Evolutionary conservation across 2,888 invertebrate genomes (phyloP), one percentile per base, ranked within the genome.

Genomic region (Drosophila koepferae): DNA sequence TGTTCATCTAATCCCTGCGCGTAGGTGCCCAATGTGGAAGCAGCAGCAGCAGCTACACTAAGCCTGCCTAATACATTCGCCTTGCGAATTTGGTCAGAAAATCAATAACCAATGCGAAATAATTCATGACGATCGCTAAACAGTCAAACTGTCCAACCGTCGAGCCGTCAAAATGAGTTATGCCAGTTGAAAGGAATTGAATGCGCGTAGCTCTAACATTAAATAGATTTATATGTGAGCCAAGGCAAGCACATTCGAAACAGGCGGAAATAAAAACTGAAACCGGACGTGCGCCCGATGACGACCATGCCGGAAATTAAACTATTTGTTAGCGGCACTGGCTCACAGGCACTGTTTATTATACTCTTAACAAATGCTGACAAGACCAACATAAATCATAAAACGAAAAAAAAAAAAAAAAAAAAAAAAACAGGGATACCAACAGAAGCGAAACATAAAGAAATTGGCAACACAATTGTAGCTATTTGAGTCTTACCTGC

Each of bases 221-320:
- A 72, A 81, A 80, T 81, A 80, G 79, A 80, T 80, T 80, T 80
- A 72, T 80, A 40, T 66, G 49, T 66, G 31, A 43, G 49, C 4
- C 28, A 28, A 16, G 48, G 7, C 23, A 9, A 28, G 48, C 38
- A 23, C 60, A 28, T 59, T 51, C 43, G 36, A 48, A 34, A 16
- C 56, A 18, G 63, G 67, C 87, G 86, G 87, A 86, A 86, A 89
- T 81, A 85, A 79, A 86, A 86, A 87, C 87, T 86, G 88, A 87
- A 89, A 87, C 89, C 86, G 86, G 89, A 86, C 70, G 85, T 85
- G 72, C 61, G 77, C 69, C 60, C 71, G 78, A 78, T 67, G 88
- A 79, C 74, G 85, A 76, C 69, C 72, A 74, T 48, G 63, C 88
- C 89, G 86, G 86, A 86, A 87, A 86, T 86, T 86, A 86, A 86